A percentile compares a stretch with the other conserved stretches of the same genome.
These are phyloP conservation scores for Macrostomum lignano DNA, from an alignment of 1,140 invertebrate species.

Conservation along the genomic window DNA sequence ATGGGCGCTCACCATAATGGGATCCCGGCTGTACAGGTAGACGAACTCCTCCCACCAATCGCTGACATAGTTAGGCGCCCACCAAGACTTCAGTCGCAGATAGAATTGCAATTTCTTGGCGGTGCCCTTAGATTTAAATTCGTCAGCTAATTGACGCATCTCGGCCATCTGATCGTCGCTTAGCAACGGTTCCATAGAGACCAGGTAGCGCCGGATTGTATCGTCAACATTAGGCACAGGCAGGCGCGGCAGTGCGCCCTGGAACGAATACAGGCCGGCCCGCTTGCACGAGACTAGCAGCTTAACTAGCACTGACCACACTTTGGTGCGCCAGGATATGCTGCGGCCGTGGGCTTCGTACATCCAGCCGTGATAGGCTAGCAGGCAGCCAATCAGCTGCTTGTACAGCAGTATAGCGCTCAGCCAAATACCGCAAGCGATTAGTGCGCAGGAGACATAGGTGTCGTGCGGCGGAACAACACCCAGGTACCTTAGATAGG, in stretches of 20 bases:
- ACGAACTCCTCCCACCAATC: constrained; percentile 99
- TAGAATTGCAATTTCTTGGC: background rate
- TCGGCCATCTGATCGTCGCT: constrained; percentile 46
- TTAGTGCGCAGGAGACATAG: too few relatives aligned
- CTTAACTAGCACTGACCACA: too few relatives aligned
- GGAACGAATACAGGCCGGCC: constrained; percentile 70
- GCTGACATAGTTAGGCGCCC: background rate
- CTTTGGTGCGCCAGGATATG: too few relatives aligned
- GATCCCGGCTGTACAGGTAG: constrained; percentile 63
- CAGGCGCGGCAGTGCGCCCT: constrained; percentile 65
- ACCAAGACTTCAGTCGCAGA: constrained; percentile 40
- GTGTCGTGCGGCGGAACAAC: too few relatives aligned
- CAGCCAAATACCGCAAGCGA: too few relatives aligned
- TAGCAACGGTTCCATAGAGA: constrained; percentile 53
- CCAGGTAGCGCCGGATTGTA: constrained; percentile 68
- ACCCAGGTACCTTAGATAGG: too few relatives aligned
- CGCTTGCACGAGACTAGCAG: too few relatives aligned
- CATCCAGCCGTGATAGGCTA: too few relatives aligned
- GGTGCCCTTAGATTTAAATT: constrained; percentile 39
- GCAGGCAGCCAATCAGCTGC: too few relatives aligned
- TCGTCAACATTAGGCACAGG: constrained; percentile 56
- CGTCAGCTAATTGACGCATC: constrained; percentile 49
- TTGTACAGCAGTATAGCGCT: too few relatives aligned
- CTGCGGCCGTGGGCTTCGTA: too few relatives aligned
- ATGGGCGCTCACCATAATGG: too few relatives aligned